Percentiles rank a stretch among this genome's conserved stretches.
These are phyloP conservation scores for Pogonus chalceus DNA, from an alignment of 1,140 invertebrate species.

Conservation along the genomic window DNA sequence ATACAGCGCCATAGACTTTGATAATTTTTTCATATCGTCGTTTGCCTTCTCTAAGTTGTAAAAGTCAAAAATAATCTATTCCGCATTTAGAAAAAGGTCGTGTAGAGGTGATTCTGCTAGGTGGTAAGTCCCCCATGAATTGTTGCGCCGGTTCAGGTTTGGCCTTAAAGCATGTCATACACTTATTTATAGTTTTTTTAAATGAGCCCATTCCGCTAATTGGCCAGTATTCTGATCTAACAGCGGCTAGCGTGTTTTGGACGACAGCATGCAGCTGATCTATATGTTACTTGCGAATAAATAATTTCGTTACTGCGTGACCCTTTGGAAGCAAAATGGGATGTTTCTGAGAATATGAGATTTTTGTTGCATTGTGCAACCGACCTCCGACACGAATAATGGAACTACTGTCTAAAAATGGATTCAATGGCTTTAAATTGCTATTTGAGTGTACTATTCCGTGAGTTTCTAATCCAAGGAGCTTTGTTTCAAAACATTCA, in stretches of 20 bases:
- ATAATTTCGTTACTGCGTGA: slow-evolving; percentile 16
- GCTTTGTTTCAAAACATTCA: background rate
- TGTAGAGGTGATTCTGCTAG: slow-evolving; percentile 19
- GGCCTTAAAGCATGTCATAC: slow-evolving; percentile 22
- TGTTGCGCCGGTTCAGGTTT: slow-evolving; percentile 12
- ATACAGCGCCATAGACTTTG: slow-evolving; percentile 18
- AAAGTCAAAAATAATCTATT: slow-evolving; percentile 19
- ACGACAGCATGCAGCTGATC: slow-evolving; percentile 24
- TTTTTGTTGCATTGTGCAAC: slow-evolving; percentile 19
- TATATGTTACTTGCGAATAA: slow-evolving; percentile 15
- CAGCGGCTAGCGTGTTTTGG: slow-evolving; percentile 14
- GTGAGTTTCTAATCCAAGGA: slow-evolving; percentile 13
- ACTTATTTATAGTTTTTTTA: slow-evolving; percentile 16
- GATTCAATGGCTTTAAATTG: slow-evolving; percentile 14
- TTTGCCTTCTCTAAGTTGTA: slow-evolving; percentile 12
- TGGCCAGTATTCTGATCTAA: slow-evolving; percentile 24
- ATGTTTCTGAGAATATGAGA: slow-evolving; percentile 26
- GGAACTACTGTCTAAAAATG: slow-evolving; percentile 29
- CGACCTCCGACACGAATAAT: slow-evolving; percentile 34
- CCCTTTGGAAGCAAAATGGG: slow-evolving; percentile 29
- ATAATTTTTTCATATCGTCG: background rate
- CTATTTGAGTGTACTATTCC: slow-evolving; percentile 10
- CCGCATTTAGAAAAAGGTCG: slow-evolving; percentile 16
- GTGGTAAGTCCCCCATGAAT: slow-evolving; percentile 29
- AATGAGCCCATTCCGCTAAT: slow-evolving; percentile 10